phyloP scores from a whole-genome alignment of 2,113 vertebrate genomes.

The Amblyopsis rosae region DNA sequence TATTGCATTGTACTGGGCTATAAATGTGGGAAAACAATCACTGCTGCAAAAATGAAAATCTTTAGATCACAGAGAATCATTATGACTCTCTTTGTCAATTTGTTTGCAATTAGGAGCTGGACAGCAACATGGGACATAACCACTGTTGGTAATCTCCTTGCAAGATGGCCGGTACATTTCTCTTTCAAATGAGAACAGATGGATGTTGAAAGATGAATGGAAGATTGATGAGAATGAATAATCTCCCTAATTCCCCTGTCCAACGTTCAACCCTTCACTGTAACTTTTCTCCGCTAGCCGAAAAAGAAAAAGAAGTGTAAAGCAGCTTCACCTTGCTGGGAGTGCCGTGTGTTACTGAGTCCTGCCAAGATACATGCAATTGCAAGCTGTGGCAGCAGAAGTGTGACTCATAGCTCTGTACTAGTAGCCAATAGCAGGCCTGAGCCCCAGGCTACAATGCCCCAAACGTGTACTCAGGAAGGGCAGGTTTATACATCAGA shows the following conservation, averaged over 20 bases:
- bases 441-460: too few relatives aligned
- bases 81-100: background rate
- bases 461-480: conserved; percentile 29
- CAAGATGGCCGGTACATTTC: conserved; percentile 4
- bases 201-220: conserved; percentile 10
- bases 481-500: conserved; percentile 37
- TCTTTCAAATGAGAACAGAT: conserved; percentile 28
- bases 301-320: background rate
- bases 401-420: conserved; percentile 64
- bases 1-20: background rate
- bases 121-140: background rate
- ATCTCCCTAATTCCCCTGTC: background rate
- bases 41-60: background rate
- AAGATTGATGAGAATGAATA: background rate
- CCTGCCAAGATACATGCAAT: conserved; percentile 38
- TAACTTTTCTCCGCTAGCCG: too few relatives aligned
- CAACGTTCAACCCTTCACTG: too few relatives aligned
- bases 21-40: background rate
- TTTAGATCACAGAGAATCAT: background rate
- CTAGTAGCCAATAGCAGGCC: conserved; percentile 32
- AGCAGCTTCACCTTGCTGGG: conserved; percentile 46
- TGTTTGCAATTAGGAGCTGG: background rate
- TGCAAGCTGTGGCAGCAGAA: conserved; percentile 44
- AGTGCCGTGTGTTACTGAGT: conserved; percentile 20
- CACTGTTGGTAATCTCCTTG: background rate